A percentile compares a stretch with the other conserved stretches of the same genome.
These are phyloP conservation scores for Syrista parreyssii DNA, from an alignment of 2,888 invertebrate genomes.

Conservation along the genomic window DNA sequence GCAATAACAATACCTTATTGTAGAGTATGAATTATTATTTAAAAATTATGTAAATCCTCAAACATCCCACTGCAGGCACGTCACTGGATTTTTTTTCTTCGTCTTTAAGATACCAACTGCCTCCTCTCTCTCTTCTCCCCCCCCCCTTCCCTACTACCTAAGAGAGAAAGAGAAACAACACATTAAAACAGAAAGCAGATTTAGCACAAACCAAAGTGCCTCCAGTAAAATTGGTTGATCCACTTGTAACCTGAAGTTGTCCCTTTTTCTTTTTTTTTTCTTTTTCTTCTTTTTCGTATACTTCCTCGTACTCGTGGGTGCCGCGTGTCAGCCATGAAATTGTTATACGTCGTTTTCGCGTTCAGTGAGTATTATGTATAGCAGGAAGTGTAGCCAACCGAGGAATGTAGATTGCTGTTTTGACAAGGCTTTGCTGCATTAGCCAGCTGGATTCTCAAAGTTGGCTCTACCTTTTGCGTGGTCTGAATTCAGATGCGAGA, in stretches of 20 bases:
- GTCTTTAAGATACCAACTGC: not conserved
- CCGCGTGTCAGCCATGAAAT: slow-evolving; percentile 1
- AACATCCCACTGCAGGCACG: not conserved
- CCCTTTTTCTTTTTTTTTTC: not conserved
- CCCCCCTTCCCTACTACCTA: not conserved
- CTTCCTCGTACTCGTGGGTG: not conserved
- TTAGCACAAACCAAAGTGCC: not conserved
- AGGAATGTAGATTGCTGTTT: not conserved
- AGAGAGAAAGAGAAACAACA: not conserved
- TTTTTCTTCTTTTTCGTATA: not conserved
- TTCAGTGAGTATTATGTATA: not conserved
- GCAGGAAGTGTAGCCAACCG: not conserved
- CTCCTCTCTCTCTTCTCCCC: too few relatives aligned
- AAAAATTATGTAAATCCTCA: not conserved
- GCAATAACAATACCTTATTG: not conserved
- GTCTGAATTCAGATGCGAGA: not conserved
- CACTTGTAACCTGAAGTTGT: not conserved
- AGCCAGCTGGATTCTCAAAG: not conserved
- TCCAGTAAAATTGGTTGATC: not conserved
- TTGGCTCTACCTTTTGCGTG: not conserved
- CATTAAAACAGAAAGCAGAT: not conserved
- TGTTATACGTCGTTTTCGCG: not conserved
- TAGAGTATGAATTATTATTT: not conserved
- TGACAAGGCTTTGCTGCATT: not conserved
- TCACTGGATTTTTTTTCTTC: not conserved